Conservation (phyloP, 2,888 invertebrate genomes). For the Brachyopa scutellaris region DNA sequence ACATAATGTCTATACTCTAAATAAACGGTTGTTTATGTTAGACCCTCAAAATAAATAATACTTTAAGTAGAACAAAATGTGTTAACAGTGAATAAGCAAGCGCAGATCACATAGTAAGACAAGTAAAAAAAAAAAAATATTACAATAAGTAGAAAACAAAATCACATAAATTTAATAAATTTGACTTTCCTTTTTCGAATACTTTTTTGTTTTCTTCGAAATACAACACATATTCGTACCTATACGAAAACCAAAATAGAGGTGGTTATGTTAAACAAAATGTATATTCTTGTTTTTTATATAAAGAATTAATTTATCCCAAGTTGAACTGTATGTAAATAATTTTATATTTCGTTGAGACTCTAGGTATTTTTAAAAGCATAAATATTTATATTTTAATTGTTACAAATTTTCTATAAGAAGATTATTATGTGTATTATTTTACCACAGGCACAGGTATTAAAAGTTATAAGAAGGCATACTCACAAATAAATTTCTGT, state of each 20-base stretch:
- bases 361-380: constrained; percentile 10
- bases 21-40: constrained; percentile 57
- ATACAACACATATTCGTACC: constrained; percentile 15
- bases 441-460: background rate
- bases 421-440: too few relatives aligned
- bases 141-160: constrained; percentile 29
- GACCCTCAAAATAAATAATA: constrained; percentile 29
- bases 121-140: constrained; percentile 7
- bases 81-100: background rate
- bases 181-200: too few relatives aligned
- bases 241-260: background rate
- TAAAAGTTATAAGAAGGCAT: background rate
- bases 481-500: too few relatives aligned
- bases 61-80: constrained; percentile 10
- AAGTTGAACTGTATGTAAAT: constrained; percentile 36
- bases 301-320: constrained; percentile 5
- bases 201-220: background rate
- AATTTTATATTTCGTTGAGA: constrained; percentile 19
- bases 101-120: constrained; percentile 20
- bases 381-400: constrained; percentile 14
- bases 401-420: background rate
- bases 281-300: constrained; percentile 21
- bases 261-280: constrained; percentile 5
- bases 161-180: background rate
- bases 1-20: constrained; percentile 50